A percentile compares a stretch with the other conserved stretches of the same genome.
These are phyloP conservation scores for Pachliopta kotzebuea DNA, from an alignment of 2,888 invertebrate genomes.

Conservation along the genomic window DNA sequence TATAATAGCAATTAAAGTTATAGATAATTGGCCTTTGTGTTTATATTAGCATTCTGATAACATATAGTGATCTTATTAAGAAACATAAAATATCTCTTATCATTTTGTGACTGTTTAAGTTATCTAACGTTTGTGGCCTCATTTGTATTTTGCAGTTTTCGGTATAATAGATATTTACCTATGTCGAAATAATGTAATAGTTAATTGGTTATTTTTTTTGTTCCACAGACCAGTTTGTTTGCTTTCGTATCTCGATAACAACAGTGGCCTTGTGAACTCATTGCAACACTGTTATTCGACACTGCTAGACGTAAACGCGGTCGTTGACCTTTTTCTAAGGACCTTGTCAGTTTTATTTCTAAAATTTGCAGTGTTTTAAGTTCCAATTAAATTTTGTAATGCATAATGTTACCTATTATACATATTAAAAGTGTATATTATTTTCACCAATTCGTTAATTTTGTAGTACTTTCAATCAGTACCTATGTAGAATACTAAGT, in stretches of 20 bases:
- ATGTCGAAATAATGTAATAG: background rate
- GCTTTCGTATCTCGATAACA: conserved; percentile 34
- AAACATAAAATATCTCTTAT: no score
- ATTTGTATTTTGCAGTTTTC: no score
- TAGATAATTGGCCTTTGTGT: no score
- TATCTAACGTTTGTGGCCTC: no score
- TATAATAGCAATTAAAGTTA: no score
- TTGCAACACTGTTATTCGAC: conserved; percentile 54
- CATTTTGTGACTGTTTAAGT: no score
- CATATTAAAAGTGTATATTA: no score
- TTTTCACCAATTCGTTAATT: no score
- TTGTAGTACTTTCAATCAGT: no score
- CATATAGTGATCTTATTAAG: background rate
- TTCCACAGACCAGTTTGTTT: background rate
- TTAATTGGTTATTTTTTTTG: background rate
- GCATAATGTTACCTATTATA: no score
- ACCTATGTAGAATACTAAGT: no score
- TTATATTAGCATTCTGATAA: no score
- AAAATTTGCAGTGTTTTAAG: background rate
- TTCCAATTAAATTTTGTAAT: background rate
- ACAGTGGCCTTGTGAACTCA: conserved; percentile 54
- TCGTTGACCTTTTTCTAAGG: conserved; percentile 53
- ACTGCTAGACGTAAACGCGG: conserved; percentile 44
- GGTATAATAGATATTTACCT: background rate
- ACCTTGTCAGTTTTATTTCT: conserved; percentile 45